These are phyloP conservation scores for Nomada hirtipes DNA, from an alignment of 2,888 invertebrate species.

Conservation along the genomic window DNA sequence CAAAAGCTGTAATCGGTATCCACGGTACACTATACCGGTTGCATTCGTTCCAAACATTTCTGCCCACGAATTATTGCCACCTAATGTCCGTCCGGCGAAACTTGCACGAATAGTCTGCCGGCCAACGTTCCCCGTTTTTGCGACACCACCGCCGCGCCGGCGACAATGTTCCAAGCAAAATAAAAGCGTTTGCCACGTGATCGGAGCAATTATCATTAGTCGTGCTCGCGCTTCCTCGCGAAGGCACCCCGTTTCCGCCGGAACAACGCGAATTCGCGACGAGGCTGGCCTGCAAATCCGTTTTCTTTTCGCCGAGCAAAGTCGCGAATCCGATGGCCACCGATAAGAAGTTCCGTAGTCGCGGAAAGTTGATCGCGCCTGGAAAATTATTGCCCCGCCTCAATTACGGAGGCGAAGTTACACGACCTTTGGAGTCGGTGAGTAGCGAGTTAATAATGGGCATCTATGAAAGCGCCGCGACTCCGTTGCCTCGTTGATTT, in stretches of 20 bases:
- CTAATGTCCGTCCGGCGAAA: slow-evolving; percentile 53
- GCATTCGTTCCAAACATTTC: slow-evolving; percentile 74
- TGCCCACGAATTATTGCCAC: slow-evolving; percentile 75
- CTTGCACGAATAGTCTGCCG: slow-evolving; percentile 37
- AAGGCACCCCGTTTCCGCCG: slow-evolving; percentile 37
- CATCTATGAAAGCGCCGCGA: slow-evolving; percentile 38
- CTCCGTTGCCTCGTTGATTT: slow-evolving; percentile 41
- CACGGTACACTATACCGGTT: slow-evolving; percentile 13
- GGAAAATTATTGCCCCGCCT: slow-evolving; percentile 52
- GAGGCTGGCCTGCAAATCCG: slow-evolving; percentile 50
- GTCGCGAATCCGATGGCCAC: slow-evolving; percentile 52
- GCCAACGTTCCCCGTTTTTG: slow-evolving; percentile 75
- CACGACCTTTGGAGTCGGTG: slow-evolving; percentile 4
- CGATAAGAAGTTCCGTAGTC: slow-evolving; percentile 56
- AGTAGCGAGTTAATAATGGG: slow-evolving; percentile 49
- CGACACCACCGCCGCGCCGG: slow-evolving; percentile 69
- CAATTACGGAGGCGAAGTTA: slow-evolving; percentile 44
- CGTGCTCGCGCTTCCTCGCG: slow-evolving; percentile 69
- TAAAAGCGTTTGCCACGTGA: slow-evolving; percentile 75
- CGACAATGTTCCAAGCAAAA: slow-evolving; percentile 71
- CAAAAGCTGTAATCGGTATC: slow-evolving; percentile 29
- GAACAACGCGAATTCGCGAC: slow-evolving; percentile 65
- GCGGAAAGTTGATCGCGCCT: slow-evolving; percentile 51
- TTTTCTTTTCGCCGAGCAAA: slow-evolving; percentile 53
- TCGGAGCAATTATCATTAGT: slow-evolving; percentile 82